Evolutionary conservation across 1,140 invertebrate genomes (phyloP).

Genomic region (Steinernema khuongi): DNA sequence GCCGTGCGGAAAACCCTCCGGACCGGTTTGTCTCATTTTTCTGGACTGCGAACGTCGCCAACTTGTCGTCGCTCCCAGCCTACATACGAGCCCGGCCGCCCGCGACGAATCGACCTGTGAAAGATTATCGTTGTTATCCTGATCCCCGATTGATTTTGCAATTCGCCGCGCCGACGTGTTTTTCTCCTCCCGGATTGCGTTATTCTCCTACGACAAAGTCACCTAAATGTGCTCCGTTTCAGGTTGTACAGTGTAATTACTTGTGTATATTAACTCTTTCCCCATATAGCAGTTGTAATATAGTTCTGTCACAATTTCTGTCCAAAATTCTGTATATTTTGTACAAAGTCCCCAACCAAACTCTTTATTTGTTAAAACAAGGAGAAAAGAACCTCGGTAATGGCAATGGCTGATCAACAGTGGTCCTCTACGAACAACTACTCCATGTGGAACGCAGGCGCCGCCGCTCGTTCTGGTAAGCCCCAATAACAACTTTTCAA

Average conservation of each 20-base stretch:
- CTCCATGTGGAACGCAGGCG: conserved; percentile 6
- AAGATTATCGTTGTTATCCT: background rate
- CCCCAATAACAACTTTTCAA: background rate
- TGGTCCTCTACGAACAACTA: conserved; percentile 24
- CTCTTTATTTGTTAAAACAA: background rate
- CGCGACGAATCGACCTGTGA: background rate
- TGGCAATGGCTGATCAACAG: conserved; percentile 31
- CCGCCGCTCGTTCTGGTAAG: conserved; percentile 8
- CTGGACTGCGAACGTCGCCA: conserved; percentile 5
- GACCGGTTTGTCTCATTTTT: background rate
- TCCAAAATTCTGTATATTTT: conserved; percentile 15
- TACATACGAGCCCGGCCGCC: background rate
- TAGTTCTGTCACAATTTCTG: background rate
- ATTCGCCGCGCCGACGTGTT: background rate
- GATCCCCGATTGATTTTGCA: background rate
- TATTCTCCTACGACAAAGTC: background rate
- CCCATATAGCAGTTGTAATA: background rate
- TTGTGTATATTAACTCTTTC: conserved; percentile 13
- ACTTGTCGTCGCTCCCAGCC: background rate
- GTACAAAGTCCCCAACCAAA: background rate
- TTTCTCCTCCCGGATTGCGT: no score
- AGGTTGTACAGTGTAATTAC: background rate
- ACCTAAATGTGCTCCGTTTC: background rate
- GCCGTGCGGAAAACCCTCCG: background rate
- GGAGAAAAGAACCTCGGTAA: background rate